Percentiles rank a stretch among this genome's conserved stretches.
Conservation (phyloP, 2,113 vertebrate species). For the Acrocephalus arundinaceus region DNA sequence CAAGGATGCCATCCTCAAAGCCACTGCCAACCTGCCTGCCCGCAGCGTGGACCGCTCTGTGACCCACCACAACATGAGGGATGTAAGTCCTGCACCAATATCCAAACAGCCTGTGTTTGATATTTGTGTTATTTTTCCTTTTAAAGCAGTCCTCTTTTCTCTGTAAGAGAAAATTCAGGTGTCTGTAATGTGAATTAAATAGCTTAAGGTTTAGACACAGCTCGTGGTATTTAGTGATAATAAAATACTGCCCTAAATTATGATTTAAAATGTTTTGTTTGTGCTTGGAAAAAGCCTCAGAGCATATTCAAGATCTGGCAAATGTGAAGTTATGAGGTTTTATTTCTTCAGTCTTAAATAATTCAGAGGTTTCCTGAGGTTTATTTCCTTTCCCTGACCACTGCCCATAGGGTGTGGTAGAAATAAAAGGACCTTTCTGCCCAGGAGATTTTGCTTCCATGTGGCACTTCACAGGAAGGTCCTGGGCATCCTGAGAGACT, state of each 20-base stretch:
- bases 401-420: background rate
- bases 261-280: background rate
- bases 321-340: background rate
- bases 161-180: background rate
- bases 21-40: constrained; percentile 84
- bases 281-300: background rate
- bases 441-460: background rate
- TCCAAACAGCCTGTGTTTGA: background rate
- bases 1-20: constrained; percentile 92
- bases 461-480: background rate
- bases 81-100: constrained; percentile 76
- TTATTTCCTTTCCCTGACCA: background rate
- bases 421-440: background rate
- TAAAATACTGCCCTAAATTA: background rate
- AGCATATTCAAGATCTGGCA: background rate
- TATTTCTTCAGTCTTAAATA: background rate
- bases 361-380: background rate
- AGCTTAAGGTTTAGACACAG: background rate
- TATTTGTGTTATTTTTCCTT: fast-evolving
- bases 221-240: fast-evolving
- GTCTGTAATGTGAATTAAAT: background rate
- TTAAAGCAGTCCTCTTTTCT: background rate
- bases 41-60: constrained; percentile 84
- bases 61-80: constrained; percentile 90
- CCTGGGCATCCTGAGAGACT: background rate